A percentile compares a stretch with the other conserved stretches of the same genome.
These are phyloP conservation scores for Lophura nycthemera DNA, from an alignment of 2,113 vertebrate species.

Conservation along the genomic window DNA sequence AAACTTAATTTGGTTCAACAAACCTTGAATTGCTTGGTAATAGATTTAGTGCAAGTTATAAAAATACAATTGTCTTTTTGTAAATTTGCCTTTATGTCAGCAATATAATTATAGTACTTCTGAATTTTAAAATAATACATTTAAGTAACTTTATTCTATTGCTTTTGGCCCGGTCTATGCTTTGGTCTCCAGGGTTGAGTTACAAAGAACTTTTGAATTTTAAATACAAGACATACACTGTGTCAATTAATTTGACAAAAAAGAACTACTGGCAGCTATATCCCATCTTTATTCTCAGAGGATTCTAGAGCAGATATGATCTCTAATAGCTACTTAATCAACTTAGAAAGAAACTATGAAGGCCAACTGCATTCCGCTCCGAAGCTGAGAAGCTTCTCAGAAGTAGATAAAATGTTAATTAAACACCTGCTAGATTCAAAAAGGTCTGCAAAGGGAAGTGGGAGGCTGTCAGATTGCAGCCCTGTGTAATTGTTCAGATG, in stretches of 20 bases:
- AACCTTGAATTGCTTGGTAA: background rate
- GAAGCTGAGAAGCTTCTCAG: background rate
- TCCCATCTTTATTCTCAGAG: background rate
- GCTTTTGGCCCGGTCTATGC: background rate
- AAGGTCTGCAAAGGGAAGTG: background rate
- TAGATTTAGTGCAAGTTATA: background rate
- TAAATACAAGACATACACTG: background rate
- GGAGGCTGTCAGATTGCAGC: background rate
- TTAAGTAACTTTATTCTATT: background rate
- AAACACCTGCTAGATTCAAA: background rate
- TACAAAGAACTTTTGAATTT: background rate
- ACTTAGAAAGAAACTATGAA: background rate
- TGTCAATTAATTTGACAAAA: background rate
- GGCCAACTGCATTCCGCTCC: background rate
- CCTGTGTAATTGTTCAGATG: background rate
- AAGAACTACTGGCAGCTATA: background rate
- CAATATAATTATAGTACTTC: background rate
- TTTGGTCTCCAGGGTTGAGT: background rate
- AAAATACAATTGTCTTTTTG: background rate
- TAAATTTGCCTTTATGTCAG: background rate
- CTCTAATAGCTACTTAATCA: background rate
- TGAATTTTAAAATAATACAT: background rate
- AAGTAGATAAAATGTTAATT: background rate
- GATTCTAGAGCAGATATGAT: background rate
- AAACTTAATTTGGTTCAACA: background rate